Base-by-base conservation (phyloP, 2,888 invertebrate species). In the Trichopoda pennipes region DNA sequence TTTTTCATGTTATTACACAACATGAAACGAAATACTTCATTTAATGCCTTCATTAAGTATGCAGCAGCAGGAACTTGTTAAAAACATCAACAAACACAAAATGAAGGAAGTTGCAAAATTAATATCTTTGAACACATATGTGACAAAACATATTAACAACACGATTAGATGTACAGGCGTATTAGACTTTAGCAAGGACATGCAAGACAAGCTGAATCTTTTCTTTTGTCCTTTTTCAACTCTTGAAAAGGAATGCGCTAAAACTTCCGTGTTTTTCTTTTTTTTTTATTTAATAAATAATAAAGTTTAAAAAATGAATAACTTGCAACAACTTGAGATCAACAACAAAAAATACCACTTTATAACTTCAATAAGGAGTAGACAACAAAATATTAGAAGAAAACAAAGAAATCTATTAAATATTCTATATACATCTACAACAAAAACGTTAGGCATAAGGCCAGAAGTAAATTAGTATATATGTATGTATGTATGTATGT, bases 181-280 rank as follows among this genome's bases (percentile, higher is more conserved):
- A 49, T 49, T 28, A 10, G 32, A 23, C 28, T 19, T 49, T 10
- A 10, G 7, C 17, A 14, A 56, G 23, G 55, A 63, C 44, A 44
- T 63, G 10, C n/a, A 51, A 61, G 1, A 16, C 9, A 38, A 42
- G 51, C n/a, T 42, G 6, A 35, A 8, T 1, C 3, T 1, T 28
- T 44, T 53, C 19, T 55, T 68, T 66, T 66, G 53, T 47, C n/a
- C 66, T 53, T 72, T 60, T 66, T 66, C 53, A 51, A 35, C 10
- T 23, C 56, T 60, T 19, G 28, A 55, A 60, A 49, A 28, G 69
- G 63, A 74, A 56, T 32, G 61, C 44, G 49, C 73, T 78, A 44
- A 70, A 78, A 68, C 78, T 82, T 82, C 82, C 82, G 75, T 79
- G 78, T 79, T 75, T 82, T 75, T 28, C 4, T 2, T n/a, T 28